phyloP scores from a whole-genome alignment of 1,140 invertebrate genomes.

The Meloidogyne chitwoodi region DNA sequence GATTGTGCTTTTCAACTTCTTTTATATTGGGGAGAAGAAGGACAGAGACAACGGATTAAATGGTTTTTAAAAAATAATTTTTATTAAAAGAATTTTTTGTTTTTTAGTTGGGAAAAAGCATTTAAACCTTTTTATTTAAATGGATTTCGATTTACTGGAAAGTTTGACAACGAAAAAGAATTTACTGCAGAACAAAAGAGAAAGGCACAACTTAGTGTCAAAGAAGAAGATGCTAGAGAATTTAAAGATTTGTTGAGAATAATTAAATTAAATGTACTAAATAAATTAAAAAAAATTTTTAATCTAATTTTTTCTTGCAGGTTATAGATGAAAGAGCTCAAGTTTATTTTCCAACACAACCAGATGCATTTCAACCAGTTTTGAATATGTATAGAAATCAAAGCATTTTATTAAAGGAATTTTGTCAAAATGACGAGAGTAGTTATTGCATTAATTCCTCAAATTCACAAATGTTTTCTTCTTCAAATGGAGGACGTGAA shows the following conservation, averaged over 20 bases:
- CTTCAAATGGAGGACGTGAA: background rate
- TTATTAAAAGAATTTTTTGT: no score
- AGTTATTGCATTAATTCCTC: background rate
- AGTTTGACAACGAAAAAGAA: background rate
- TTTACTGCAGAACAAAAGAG: background rate
- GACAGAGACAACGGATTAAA: constrained; percentile 7
- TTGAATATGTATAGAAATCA: background rate
- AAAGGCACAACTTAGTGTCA: background rate
- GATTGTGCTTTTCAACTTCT: constrained; percentile 10
- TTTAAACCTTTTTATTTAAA: background rate
- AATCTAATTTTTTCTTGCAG: background rate
- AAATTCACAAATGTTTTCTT: background rate
- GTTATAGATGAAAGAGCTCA: background rate
- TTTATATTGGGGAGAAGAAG: constrained; percentile 14
- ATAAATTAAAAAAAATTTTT: no score
- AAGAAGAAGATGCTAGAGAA: background rate
- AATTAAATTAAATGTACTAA: background rate
- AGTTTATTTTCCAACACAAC: background rate
- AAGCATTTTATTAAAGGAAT: background rate
- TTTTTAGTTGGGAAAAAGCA: background rate
- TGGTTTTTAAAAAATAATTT: no score
- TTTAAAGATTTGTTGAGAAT: background rate
- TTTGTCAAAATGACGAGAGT: background rate
- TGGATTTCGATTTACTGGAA: background rate
- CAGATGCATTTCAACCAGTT: background rate